Evolutionary conservation across 2,113 vertebrate species (phyloP).

Genomic region (Xiphorhynchus elegans): DNA sequence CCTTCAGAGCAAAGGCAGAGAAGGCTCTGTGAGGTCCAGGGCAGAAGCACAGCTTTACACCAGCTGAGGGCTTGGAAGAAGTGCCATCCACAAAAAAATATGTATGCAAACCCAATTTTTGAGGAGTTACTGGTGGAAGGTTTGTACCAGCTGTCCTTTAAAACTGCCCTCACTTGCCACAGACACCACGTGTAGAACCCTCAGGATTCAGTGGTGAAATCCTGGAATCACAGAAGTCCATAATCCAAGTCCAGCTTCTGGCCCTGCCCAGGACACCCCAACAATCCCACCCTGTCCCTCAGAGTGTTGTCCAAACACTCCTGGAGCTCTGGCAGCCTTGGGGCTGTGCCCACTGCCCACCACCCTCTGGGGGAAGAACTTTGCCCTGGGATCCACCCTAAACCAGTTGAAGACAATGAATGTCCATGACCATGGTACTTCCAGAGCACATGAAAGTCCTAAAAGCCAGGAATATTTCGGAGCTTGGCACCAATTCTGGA

Average conservation of each 20-base stretch:
- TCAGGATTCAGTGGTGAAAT: neutral
- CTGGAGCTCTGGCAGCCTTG: neutral
- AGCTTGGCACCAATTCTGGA: neutral
- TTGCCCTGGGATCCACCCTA: neutral
- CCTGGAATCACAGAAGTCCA: neutral
- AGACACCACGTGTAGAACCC: neutral
- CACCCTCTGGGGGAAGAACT: neutral
- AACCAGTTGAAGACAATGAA: neutral
- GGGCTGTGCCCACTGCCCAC: neutral
- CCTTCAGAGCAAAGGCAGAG: neutral
- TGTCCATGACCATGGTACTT: neutral
- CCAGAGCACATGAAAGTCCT: neutral
- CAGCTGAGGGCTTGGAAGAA: neutral
- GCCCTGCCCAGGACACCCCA: neutral
- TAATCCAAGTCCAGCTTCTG: neutral
- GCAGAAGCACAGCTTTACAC: neutral
- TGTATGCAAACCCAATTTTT: neutral
- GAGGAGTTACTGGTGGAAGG: neutral
- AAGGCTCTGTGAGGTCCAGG: neutral
- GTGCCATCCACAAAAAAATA: neutral
- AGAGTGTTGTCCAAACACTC: fast-evolving
- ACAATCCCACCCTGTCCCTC: neutral
- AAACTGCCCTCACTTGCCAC: neutral
- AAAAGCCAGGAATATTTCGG: neutral
- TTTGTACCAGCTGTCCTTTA: neutral